Conservation (phyloP, 2,113 vertebrate species). For the Psettodes erumei region DNA sequence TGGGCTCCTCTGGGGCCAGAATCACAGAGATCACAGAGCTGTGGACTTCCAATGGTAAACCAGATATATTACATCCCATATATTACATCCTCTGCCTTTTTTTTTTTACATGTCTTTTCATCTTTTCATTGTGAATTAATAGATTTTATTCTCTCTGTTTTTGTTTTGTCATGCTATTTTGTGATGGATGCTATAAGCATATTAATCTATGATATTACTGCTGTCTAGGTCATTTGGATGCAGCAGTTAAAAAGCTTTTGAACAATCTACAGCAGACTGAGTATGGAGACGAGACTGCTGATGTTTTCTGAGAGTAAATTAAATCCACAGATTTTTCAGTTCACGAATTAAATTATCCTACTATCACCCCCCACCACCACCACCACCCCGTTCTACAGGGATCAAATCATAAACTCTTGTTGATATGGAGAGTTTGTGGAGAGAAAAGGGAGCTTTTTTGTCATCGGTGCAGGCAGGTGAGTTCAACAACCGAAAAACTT, state of each 20-base stretch:
- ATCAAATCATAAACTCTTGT: not conserved
- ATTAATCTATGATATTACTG: not conserved
- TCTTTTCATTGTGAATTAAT: not conserved
- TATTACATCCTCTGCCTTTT: slow-evolving; percentile 18
- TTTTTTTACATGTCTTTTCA: slow-evolving; percentile 32
- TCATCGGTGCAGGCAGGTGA: no score
- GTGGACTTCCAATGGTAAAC: slow-evolving; percentile 64
- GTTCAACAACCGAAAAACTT: not conserved
- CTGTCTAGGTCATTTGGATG: not conserved
- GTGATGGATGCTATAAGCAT: not conserved
- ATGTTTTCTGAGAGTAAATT: not conserved
- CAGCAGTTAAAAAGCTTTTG: not conserved
- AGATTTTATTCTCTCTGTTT: not conserved
- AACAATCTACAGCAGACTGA: not conserved
- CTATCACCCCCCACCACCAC: no score
- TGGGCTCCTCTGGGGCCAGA: slow-evolving; percentile 51
- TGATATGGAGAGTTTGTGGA: not conserved
- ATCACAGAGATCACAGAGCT: slow-evolving; percentile 48
- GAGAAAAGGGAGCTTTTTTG: no score
- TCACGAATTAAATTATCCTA: no score
- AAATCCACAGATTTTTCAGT: not conserved
- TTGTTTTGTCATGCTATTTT: not conserved
- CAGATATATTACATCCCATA: slow-evolving; percentile 37
- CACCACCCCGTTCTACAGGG: no score
- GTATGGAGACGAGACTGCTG: no score